Evolutionary conservation across 2,888 invertebrate species (phyloP).

Genomic region (Xylota segnis): DNA sequence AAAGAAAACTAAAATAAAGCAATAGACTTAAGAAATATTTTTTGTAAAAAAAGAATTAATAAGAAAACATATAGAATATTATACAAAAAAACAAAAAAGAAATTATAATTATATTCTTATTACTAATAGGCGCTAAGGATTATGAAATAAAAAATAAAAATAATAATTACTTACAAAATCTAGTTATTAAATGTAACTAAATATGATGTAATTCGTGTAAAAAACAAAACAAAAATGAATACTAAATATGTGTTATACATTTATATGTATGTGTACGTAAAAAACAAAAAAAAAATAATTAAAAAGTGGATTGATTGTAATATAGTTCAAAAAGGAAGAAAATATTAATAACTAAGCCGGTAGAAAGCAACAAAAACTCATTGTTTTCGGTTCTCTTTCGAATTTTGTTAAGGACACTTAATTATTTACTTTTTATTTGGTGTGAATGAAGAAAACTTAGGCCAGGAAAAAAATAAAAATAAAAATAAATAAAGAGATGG

Average conservation of each 20-base stretch:
- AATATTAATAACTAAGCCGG: slow-evolving; percentile 56
- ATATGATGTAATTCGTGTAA: slow-evolving; percentile 44
- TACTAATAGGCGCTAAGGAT: slow-evolving; percentile 70
- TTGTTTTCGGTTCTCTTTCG: slow-evolving; percentile 48
- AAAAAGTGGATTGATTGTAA: slow-evolving; percentile 65
- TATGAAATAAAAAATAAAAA: slow-evolving; percentile 42
- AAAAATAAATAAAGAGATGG: slow-evolving; percentile 52
- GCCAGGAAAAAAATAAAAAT: too few relatives aligned
- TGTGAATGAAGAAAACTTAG: slow-evolving; percentile 55
- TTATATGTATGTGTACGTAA: slow-evolving; percentile 61
- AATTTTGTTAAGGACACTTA: slow-evolving; percentile 65
- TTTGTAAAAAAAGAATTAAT: slow-evolving; percentile 65
- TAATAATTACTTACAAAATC: slow-evolving; percentile 31
- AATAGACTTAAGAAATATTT: slow-evolving; percentile 63
- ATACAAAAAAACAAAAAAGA: slow-evolving; percentile 54
- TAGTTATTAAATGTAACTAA: slow-evolving; percentile 56
- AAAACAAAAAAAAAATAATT: slow-evolving; percentile 37
- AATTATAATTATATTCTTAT: slow-evolving; percentile 72
- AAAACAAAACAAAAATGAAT: slow-evolving; percentile 31
- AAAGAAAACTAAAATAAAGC: slow-evolving; percentile 26
- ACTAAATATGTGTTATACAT: slow-evolving; percentile 60
- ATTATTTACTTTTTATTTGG: slow-evolving; percentile 46
- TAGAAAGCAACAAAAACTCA: slow-evolving; percentile 52
- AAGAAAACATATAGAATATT: slow-evolving; percentile 49
- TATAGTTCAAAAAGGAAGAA: slow-evolving; percentile 53